These are phyloP conservation scores for Apoda limacodes DNA, from an alignment of 2,888 invertebrate genomes.

Conservation along the genomic window DNA sequence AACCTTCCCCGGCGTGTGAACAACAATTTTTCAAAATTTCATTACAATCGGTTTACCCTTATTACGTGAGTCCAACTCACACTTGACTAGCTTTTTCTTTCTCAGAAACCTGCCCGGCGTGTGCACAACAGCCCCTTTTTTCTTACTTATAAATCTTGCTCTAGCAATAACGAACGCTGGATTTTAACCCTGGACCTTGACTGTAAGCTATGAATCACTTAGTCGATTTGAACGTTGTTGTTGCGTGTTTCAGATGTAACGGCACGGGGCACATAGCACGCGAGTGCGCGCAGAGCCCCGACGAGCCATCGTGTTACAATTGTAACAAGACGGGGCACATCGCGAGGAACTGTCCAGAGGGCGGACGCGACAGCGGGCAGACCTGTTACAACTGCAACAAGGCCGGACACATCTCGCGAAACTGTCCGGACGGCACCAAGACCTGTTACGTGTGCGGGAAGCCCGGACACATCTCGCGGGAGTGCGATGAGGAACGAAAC, in stretches of 20 bases:
- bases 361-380: slow-evolving; percentile 74
- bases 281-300: slow-evolving; percentile 87
- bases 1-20: too few species aligned
- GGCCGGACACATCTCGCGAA: slow-evolving; percentile 90
- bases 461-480: slow-evolving; percentile 90
- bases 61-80: too few species aligned
- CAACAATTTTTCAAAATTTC: too few species aligned
- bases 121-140: too few species aligned
- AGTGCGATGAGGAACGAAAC: slow-evolving; percentile 85
- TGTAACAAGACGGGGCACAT: slow-evolving; percentile 96
- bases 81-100: too few species aligned
- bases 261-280: slow-evolving; percentile 94
- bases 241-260: slow-evolving; percentile 87
- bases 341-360: slow-evolving; percentile 86
- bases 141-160: too few species aligned
- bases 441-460: slow-evolving; percentile 95
- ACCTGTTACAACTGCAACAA: slow-evolving; percentile 97
- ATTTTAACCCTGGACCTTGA: too few species aligned
- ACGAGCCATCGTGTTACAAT: slow-evolving; percentile 92
- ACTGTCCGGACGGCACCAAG: slow-evolving; percentile 87
- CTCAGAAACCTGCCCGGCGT: too few species aligned
- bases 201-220: too few species aligned
- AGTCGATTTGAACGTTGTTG: too few species aligned
- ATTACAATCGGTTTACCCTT: too few species aligned
- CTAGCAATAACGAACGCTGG: too few species aligned